A percentile compares a stretch with the other conserved stretches of the same genome.
Conservation (phyloP, 2,113 vertebrate genomes). For the Polypterus senegalus region DNA sequence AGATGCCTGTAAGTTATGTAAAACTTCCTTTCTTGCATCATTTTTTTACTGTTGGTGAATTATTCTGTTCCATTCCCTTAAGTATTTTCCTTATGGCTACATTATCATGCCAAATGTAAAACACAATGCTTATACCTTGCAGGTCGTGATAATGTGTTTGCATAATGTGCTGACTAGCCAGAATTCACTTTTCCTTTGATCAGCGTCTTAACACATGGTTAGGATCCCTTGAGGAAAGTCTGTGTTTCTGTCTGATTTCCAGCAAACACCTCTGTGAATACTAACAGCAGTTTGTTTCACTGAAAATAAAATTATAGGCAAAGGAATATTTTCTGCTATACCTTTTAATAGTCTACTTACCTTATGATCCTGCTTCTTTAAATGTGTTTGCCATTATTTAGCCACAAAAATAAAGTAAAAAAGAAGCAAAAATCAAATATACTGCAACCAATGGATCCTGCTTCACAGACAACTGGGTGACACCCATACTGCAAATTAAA, state of each 20-base stretch:
- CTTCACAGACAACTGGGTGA: no score
- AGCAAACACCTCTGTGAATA: no score
- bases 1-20: neutral
- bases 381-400: no score
- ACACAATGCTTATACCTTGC: neutral
- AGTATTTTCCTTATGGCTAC: neutral
- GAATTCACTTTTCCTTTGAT: slow-evolving; percentile 8
- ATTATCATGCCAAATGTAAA: slow-evolving; percentile 5
- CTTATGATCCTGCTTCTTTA: no score
- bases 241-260: neutral
- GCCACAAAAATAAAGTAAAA: no score
- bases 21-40: neutral
- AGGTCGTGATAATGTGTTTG: slow-evolving; percentile 5
- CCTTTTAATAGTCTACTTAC: no score
- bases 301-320: no score
- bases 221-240: slow-evolving; percentile 8
- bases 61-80: neutral
- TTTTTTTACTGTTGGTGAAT: neutral
- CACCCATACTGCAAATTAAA: no score
- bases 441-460: no score
- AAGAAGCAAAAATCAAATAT: no score
- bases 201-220: neutral
- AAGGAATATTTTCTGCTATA: no score
- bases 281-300: no score
- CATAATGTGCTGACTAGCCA: slow-evolving; percentile 6